phyloP scores from a whole-genome alignment of 2,113 vertebrate species.

The Chlamydotis undulata region DNA sequence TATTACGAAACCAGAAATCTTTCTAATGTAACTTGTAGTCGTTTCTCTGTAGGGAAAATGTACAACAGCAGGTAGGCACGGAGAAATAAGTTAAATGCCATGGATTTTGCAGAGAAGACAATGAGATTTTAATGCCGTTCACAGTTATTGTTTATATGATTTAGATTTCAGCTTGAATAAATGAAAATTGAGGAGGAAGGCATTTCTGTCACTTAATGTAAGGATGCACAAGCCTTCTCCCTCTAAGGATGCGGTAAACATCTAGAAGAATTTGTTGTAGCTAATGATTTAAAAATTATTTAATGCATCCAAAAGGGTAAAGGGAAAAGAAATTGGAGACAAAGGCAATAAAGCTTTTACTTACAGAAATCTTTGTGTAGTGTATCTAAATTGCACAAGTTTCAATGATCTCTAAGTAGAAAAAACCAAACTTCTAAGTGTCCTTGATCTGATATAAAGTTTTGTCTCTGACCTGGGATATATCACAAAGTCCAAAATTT shows the following conservation, averaged over 20 bases:
- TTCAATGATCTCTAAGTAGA: background rate
- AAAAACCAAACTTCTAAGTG: background rate
- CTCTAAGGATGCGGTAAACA: background rate
- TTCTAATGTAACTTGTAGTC: background rate
- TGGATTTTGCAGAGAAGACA: background rate
- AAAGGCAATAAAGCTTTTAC: background rate
- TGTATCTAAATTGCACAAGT: background rate
- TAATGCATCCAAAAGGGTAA: background rate
- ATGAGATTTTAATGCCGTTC: background rate
- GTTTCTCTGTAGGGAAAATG: background rate
- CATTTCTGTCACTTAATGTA: background rate
- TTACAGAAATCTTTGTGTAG: background rate
- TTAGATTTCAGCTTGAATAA: background rate
- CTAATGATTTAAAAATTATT: background rate
- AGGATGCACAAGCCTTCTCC: background rate
- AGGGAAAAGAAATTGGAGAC: background rate
- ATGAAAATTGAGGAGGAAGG: background rate
- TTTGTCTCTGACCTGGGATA: background rate
- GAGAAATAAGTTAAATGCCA: background rate
- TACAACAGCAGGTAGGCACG: background rate
- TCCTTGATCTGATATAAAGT: background rate
- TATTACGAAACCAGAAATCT: background rate
- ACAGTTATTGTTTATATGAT: background rate
- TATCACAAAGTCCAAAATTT: background rate
- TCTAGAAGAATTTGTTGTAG: background rate